Conservation (phyloP, 2,797 vertebrate genomes). For the Dendrocincla tyrannina region DNA sequence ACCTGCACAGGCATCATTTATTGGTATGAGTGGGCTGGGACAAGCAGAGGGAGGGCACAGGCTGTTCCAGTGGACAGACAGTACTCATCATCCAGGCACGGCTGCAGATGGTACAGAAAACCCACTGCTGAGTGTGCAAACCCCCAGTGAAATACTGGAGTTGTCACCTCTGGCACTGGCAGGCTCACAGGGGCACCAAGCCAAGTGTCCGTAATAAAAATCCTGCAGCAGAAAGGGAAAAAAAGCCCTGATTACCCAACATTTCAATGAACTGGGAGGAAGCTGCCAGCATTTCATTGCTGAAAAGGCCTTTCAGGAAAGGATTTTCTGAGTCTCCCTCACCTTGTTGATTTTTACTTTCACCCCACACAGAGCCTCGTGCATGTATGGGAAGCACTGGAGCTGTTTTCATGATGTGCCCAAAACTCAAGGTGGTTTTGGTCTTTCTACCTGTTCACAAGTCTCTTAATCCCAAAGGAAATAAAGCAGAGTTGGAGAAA, state of each 20-base stretch:
- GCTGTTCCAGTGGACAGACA: not conserved
- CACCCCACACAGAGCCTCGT: not conserved
- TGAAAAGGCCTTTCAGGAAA: not conserved
- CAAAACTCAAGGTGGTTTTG: not conserved
- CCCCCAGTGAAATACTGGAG: not conserved
- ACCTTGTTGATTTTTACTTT: not conserved
- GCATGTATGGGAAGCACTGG: not conserved
- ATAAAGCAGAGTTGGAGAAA: not conserved
- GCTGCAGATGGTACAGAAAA: not conserved
- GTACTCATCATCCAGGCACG: not conserved
- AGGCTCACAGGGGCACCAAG: not conserved
- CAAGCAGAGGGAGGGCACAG: not conserved
- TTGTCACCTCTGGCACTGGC: not conserved
- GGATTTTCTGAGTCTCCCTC: not conserved
- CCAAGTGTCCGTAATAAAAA: slow-evolving; percentile 18
- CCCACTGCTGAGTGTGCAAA: not conserved
- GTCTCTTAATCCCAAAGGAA: not conserved
- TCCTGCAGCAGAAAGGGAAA: not conserved
- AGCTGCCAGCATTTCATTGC: not conserved
- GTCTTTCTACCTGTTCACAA: not conserved
- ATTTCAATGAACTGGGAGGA: not conserved
- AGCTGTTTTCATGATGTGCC: not conserved
- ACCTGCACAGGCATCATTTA: not conserved
- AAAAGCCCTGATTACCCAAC: not conserved
- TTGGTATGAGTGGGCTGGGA: not conserved